Evolutionary conservation across 53 echinoderm and acorn worm species (phyloP), one percentile per base, ranked within the genome.

Genomic region (Hippasteria phrygiana): DNA sequence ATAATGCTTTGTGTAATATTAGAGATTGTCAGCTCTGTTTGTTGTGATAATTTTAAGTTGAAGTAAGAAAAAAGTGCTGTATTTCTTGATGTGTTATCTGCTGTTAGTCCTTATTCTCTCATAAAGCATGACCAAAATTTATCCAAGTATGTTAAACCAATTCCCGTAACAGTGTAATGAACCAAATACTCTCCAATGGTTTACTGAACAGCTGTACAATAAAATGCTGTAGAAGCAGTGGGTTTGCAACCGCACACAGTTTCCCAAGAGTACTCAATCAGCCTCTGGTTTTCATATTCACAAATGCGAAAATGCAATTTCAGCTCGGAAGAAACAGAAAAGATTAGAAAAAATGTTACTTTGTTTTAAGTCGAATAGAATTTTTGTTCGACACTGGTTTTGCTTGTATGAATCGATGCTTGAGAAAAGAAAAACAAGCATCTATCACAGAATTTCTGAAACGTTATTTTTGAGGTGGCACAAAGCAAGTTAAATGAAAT

Each of bases 211-310:
- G 82, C 66, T 65, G 66, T 85, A 85, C 64, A 85, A 70, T 71
- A 85, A 71, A 85, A 85, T 70, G 69, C 70, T 32, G 38, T 70
- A 85, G 85, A 36, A 71, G 24, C 85, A 85, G 85, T 85, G 85
- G 85, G 85, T 85, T 85, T 85, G 85, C 85, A 85, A 85, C 85
- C 48, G 69, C 69, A 85, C 53, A 85, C 29, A 37, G 32, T 24
- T 70, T 85, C 67, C 70, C 71, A 24, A 34, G 42, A 18, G 54
- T 85, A 16, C 31, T 85, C 85, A 85, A 85, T 85, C 69, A 71
- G 85, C 85, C 85, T 85, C 71, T 50, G 46, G 20, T n/a, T 76
- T 55, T 5, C 27, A 54, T 82, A 5, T 64, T 66, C 33, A 65
- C 64, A 45, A 82, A 80, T 12, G 65, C 13, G 29, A 37, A 71